Evolutionary conservation across 2,888 invertebrate genomes (phyloP).

Genomic region (Diogma glabrata): DNA sequence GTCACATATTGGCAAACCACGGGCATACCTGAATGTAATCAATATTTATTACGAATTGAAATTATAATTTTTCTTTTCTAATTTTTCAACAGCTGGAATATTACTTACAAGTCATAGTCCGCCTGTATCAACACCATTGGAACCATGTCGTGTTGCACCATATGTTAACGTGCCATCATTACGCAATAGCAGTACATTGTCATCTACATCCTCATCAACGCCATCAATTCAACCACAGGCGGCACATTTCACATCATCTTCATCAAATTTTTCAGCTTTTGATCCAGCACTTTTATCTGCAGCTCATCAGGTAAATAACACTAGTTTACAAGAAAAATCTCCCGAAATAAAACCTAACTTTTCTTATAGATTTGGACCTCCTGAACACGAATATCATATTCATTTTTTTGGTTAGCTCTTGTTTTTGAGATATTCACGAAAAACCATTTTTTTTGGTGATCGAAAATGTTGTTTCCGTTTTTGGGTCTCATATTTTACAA

Average conservation of each 20-base stretch:
- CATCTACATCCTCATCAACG: slow-evolving; percentile 32
- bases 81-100: slow-evolving; percentile 41
- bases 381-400: too few species aligned
- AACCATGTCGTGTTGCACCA: slow-evolving; percentile 83
- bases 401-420: too few species aligned
- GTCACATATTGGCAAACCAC: too few species aligned
- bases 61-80: background rate
- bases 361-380: too few species aligned
- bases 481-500: too few species aligned
- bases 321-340: too few species aligned
- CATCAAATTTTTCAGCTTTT: slow-evolving; percentile 60
- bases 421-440: too few species aligned
- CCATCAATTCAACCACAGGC: slow-evolving; percentile 29
- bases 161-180: slow-evolving; percentile 70
- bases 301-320: slow-evolving; percentile 74
- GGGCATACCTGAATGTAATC: too few species aligned
- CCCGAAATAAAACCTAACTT: too few species aligned
- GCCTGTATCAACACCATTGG: slow-evolving; percentile 53
- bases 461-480: too few species aligned
- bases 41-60: too few species aligned
- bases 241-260: slow-evolving; percentile 22
- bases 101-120: slow-evolving; percentile 49
- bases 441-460: too few species aligned
- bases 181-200: slow-evolving; percentile 40
- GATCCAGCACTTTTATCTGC: slow-evolving; percentile 73